A percentile compares a stretch with the other conserved stretches of the same genome.
These are phyloP conservation scores for Gonioctena quinquepunctata DNA, from an alignment of 1,140 invertebrate genomes.

Conservation along the genomic window DNA sequence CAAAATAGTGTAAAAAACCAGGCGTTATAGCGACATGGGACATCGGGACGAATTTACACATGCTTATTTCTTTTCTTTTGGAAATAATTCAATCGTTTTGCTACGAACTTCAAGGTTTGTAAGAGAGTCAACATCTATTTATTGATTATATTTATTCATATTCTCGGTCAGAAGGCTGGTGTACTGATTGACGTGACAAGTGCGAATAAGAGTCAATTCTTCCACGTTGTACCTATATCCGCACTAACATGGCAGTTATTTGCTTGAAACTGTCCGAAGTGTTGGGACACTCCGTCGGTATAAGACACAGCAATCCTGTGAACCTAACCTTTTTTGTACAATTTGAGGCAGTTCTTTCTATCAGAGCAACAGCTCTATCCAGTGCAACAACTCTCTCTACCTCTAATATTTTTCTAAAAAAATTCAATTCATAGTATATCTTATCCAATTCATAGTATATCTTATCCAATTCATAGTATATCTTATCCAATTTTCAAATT, in stretches of 20 bases:
- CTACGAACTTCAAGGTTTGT: too few relatives aligned
- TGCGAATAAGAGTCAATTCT: too few relatives aligned
- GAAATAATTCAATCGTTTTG: too few relatives aligned
- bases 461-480: slow-evolving; percentile 10
- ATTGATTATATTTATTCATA: too few relatives aligned
- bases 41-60: too few relatives aligned
- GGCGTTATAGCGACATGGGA: too few relatives aligned
- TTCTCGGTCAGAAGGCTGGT: too few relatives aligned
- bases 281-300: background rate
- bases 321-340: background rate
- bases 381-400: slow-evolving; percentile 7
- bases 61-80: too few relatives aligned
- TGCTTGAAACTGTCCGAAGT: background rate
- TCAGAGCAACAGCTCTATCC: background rate
- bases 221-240: background rate
- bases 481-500: slow-evolving; percentile 15
- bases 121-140: too few relatives aligned
- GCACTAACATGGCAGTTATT: background rate
- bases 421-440: background rate
- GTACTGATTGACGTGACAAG: too few relatives aligned
- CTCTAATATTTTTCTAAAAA: background rate
- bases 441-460: background rate
- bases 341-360: background rate
- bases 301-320: background rate
- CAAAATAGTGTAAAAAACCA: too few relatives aligned